A percentile compares a stretch with the other conserved stretches of the same genome.
Conservation (phyloP, 2,113 vertebrate species). For the Crypturellus undulatus region DNA sequence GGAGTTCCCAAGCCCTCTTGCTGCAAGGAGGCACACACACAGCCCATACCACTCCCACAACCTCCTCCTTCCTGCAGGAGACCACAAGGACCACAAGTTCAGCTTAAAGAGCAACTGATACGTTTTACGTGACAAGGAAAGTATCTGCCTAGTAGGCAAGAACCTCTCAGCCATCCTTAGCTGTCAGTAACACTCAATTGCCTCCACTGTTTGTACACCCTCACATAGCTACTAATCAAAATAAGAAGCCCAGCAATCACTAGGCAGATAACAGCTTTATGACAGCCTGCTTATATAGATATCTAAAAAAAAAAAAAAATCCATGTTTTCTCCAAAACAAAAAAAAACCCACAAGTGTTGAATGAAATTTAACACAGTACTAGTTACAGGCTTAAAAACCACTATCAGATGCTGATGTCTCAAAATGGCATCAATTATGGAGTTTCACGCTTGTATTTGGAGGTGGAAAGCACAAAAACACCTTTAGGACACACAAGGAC, state of each 20-base stretch:
- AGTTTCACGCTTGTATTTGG: background rate
- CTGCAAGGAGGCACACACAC: background rate
- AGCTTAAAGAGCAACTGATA: background rate
- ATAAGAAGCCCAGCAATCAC: background rate
- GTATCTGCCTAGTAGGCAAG: background rate
- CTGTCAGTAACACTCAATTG: background rate
- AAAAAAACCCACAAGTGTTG: background rate
- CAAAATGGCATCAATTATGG: background rate
- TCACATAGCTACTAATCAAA: background rate
- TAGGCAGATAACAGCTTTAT: fast-evolving
- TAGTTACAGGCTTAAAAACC: conserved; percentile 12
- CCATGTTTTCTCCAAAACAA: background rate
- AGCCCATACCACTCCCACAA: background rate
- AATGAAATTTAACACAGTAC: background rate
- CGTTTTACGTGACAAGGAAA: background rate
- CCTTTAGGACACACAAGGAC: conserved; percentile 6
- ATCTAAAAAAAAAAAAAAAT: background rate
- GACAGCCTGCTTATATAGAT: background rate
- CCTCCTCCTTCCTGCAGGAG: background rate
- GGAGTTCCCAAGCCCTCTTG: too few relatives aligned
- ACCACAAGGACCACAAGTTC: conserved; percentile 1
- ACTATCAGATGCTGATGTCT: background rate
- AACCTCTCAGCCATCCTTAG: background rate
- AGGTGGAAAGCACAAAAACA: background rate
- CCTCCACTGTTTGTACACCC: background rate